Base-by-base conservation (phyloP, 2,113 vertebrate genomes). In the Phasianus colchicus region DNA sequence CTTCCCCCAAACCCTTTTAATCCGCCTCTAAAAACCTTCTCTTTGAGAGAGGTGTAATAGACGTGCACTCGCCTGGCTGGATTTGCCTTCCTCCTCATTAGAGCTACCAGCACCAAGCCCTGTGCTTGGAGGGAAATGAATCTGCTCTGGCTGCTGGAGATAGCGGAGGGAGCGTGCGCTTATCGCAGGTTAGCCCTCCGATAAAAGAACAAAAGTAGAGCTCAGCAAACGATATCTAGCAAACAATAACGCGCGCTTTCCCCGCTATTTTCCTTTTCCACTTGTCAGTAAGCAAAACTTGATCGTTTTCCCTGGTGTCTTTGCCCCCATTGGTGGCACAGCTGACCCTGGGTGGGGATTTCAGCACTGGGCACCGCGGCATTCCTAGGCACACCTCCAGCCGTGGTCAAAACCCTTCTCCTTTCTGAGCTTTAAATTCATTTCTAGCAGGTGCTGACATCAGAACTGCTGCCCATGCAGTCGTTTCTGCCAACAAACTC, bases 311-410 rank as follows among this genome's bases (percentile, higher is more conserved):
- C 63, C 38, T 52, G 1, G 2, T 2, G 3, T 1, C 0, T 34
- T 60, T 1, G 14, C 5, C 73, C 73, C 55, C 40, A 10, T 19
- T 2, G 52, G 5, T 2, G 0, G 14, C 3, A 1, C 2, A 34
- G 16, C 85, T 5, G 2, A 57, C 18, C 74, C 47, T 17, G 2
- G 0, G 5, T n/a, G 6, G 47, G 69, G 40, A 34, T 38, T 34
- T 45, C 0, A 0, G 52, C 27, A 29, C 38, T 0, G 2, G 69
- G 1, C 6, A 2, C 32, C 0, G 0, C 2, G 2, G n/a, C 74
- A 32, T 15, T 40, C 36, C 61, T 11, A 5, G 36, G 61, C 38
- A 11, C 61, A 18, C 25, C 61, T 40, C 57, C 14, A 38, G 19
- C 77, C 47, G 6, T 7, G 1, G 36, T 20, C 13, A 1, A 5